Percentiles rank a stretch among this genome's conserved stretches.
These are phyloP conservation scores for Charadrius vociferus DNA, from an alignment of 2,113 vertebrate species.

Conservation along the genomic window DNA sequence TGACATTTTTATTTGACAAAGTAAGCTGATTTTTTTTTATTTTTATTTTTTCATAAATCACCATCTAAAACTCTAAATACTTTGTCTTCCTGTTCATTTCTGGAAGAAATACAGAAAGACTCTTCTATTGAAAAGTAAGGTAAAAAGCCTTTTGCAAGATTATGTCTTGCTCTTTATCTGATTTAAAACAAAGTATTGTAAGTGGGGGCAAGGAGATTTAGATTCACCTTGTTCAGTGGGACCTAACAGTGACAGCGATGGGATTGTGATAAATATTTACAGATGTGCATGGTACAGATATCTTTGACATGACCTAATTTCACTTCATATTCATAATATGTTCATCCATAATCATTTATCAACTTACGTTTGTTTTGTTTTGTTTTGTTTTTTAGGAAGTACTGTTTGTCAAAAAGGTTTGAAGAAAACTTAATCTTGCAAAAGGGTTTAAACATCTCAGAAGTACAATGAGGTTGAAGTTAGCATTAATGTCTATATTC, in stretches of 20 bases:
- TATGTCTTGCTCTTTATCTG: not conserved
- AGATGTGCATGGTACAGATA: not conserved
- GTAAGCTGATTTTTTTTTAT: not conserved
- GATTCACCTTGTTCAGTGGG: not conserved
- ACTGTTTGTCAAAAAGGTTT: conserved; percentile 60
- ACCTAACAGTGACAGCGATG: not conserved
- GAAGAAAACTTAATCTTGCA: conserved; percentile 43
- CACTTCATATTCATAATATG: conserved; percentile 50
- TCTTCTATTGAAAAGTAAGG: not conserved
- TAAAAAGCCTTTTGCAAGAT: not conserved
- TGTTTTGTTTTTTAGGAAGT: not conserved
- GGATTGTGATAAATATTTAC: conserved; percentile 59
- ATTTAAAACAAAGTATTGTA: not conserved
- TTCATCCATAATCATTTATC: conserved; percentile 64
- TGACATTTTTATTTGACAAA: not conserved
- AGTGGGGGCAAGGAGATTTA: not conserved
- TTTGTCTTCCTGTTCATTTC: not conserved
- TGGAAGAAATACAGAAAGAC: not conserved
- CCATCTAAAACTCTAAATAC: not conserved
- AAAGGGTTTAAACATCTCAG: conserved; percentile 64
- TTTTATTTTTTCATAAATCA: not conserved
- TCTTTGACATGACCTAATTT: conserved; percentile 41
- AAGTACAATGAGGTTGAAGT: conserved; percentile 55
- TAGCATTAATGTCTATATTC: conserved; percentile 52
- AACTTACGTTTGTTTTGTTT: not conserved